Percentiles rank a stretch among this genome's conserved stretches.
phyloP scores from a whole-genome alignment of 2,797 vertebrate genomes.

The Geotria australis region DNA sequence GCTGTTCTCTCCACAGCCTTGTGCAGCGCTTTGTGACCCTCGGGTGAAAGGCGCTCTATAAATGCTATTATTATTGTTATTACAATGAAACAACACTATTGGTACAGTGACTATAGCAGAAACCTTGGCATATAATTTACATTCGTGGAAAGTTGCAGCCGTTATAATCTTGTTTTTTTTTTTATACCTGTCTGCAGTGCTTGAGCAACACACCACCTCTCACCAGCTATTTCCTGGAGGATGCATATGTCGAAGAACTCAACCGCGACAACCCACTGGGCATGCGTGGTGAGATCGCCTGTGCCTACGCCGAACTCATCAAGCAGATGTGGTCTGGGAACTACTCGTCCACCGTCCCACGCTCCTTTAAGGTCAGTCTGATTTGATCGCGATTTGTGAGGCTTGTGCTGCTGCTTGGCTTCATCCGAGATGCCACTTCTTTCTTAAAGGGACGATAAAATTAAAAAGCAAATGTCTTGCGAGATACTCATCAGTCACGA shows the following conservation, averaged over 20 bases:
- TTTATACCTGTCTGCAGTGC: slow-evolving; percentile 29
- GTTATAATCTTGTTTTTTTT: no score
- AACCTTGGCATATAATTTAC: neutral
- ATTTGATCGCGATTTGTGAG: slow-evolving; percentile 1
- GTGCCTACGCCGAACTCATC: slow-evolving; percentile 61
- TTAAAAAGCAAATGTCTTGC: neutral
- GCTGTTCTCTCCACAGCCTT: no score
- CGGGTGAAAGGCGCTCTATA: no score
- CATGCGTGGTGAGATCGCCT: slow-evolving; percentile 93
- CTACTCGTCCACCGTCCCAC: slow-evolving; percentile 72
- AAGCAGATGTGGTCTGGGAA: slow-evolving; percentile 93
- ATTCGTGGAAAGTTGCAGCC: no score
- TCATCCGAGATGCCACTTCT: no score
- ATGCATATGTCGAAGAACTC: slow-evolving; percentile 71
- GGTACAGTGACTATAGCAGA: neutral
- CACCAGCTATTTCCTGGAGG: slow-evolving; percentile 83
- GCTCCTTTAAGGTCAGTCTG: slow-evolving; percentile 70
- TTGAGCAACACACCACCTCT: slow-evolving; percentile 83
- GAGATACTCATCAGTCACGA: neutral
- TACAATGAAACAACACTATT: neutral
- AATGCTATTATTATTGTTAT: no score
- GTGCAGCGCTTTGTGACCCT: no score
- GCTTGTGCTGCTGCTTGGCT: neutral
- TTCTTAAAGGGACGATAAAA: neutral
- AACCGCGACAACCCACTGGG: slow-evolving; percentile 93